Evolutionary conservation across 1,140 invertebrate species (phyloP).

Genomic region (Ceratosolen solmsi): DNA sequence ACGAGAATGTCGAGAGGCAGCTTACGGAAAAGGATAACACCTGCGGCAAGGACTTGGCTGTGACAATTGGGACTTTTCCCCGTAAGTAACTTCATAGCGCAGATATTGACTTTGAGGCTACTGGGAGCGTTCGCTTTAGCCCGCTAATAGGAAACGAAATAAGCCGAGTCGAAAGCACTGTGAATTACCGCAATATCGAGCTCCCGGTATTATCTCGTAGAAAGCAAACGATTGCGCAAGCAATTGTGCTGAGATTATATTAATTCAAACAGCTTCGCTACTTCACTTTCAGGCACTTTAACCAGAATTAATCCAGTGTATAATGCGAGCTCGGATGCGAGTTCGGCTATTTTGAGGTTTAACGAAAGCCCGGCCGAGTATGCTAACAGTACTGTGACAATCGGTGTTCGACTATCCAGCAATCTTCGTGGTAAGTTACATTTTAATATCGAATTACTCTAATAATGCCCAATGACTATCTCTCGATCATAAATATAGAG

Average conservation of each 20-base stretch:
- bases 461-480: too few relatives aligned
- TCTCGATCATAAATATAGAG: too few relatives aligned
- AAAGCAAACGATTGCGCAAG: neutral
- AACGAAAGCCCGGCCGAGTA: slow-evolving; percentile 61
- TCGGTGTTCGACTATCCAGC: slow-evolving; percentile 64
- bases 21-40: slow-evolving; percentile 36
- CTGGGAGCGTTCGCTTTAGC: too few relatives aligned
- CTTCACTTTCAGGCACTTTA: slow-evolving; percentile 57
- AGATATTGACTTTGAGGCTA: neutral
- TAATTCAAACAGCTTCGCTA: neutral
- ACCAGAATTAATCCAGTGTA: slow-evolving; percentile 55
- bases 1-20: slow-evolving; percentile 55
- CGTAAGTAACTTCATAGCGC: slow-evolving; percentile 6
- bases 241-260: neutral
- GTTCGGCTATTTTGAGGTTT: slow-evolving; percentile 54
- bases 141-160: too few relatives aligned
- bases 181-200: too few relatives aligned
- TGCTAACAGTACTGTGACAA: slow-evolving; percentile 64
- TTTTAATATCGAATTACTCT: too few relatives aligned
- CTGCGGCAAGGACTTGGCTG: slow-evolving; percentile 38
- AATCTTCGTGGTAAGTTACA: slow-evolving; percentile 64
- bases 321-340: slow-evolving; percentile 50
- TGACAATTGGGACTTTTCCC: slow-evolving; percentile 42
- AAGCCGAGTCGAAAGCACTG: too few relatives aligned
- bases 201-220: too few relatives aligned